Percentiles rank a stretch among this genome's conserved stretches.
These are phyloP conservation scores for Philotrypesis tridentata DNA, from an alignment of 1,140 invertebrate species.

Conservation along the genomic window DNA sequence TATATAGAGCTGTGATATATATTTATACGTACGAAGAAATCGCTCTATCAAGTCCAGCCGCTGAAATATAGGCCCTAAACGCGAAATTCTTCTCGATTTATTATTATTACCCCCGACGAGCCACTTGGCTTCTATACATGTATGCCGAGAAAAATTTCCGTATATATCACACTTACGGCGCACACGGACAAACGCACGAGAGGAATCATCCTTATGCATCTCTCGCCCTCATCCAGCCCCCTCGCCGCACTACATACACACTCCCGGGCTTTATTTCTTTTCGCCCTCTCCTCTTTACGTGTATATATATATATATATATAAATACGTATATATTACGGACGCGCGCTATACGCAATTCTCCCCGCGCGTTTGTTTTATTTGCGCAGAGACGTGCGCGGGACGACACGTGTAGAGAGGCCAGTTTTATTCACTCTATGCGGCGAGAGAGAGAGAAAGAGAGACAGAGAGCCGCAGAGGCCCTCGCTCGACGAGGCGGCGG, in stretches of 20 bases:
- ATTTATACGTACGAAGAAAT: conserved; percentile 38
- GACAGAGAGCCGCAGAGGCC: background rate
- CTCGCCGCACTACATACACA: background rate
- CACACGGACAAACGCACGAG: no score
- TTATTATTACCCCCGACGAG: conserved; percentile 15
- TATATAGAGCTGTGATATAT: no score
- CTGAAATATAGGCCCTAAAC: conserved; percentile 9
- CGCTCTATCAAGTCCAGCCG: conserved; percentile 35
- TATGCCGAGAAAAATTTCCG: no score
- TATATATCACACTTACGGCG: no score
- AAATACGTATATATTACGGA: no score
- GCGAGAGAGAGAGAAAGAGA: no score
- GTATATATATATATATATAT: no score
- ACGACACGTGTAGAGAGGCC: background rate
- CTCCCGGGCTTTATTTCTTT: background rate
- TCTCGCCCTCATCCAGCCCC: no score
- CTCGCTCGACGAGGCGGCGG: no score
- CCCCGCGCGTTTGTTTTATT: background rate
- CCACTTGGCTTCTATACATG: background rate
- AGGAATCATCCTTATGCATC: no score
- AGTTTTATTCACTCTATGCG: background rate
- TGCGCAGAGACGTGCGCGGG: background rate
- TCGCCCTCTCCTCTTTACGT: no score
- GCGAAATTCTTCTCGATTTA: conserved; percentile 33
- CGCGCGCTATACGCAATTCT: no score